These are phyloP conservation scores for Dioctria linearis DNA, from an alignment of 2,888 invertebrate genomes.

Conservation along the genomic window DNA sequence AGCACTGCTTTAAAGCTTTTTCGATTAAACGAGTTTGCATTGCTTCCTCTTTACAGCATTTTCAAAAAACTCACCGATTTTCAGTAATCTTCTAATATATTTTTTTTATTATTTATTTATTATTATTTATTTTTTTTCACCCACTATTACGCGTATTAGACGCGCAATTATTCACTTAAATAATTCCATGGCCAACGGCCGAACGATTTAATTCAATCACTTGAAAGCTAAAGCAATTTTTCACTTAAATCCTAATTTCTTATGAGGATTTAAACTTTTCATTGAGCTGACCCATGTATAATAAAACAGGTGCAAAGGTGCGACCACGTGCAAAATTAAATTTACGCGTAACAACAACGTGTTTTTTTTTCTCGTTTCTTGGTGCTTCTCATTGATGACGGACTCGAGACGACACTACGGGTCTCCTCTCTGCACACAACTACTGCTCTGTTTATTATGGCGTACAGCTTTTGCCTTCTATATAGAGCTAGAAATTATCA, in stretches of 20 bases:
- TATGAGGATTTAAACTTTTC: not conserved
- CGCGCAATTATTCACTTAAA: constrained; percentile 38
- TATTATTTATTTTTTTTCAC: not conserved
- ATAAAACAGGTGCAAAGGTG: constrained; percentile 6
- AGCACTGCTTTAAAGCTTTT: not conserved
- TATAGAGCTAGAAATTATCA: too few relatives aligned
- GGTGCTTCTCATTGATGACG: too few relatives aligned
- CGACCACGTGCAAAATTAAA: not conserved
- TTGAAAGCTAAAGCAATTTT: not conserved
- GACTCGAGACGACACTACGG: too few relatives aligned
- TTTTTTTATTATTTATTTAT: too few relatives aligned
- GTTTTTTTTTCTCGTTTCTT: too few relatives aligned
- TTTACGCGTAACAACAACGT: not conserved
- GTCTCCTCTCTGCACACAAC: too few relatives aligned
- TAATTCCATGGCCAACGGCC: not conserved
- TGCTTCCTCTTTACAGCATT: constrained; percentile 31
- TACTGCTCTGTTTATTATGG: too few relatives aligned
- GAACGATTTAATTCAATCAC: not conserved
- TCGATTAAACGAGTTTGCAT: constrained; percentile 26
- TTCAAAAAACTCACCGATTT: not conserved
- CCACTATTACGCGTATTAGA: constrained; percentile 10
- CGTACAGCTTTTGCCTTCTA: too few relatives aligned
- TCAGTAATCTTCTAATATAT: not conserved
- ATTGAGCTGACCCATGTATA: not conserved
- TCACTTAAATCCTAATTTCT: not conserved